Base-by-base conservation (phyloP, 2,797 vertebrate species). In the Cacajao melanocephalus region DNA sequence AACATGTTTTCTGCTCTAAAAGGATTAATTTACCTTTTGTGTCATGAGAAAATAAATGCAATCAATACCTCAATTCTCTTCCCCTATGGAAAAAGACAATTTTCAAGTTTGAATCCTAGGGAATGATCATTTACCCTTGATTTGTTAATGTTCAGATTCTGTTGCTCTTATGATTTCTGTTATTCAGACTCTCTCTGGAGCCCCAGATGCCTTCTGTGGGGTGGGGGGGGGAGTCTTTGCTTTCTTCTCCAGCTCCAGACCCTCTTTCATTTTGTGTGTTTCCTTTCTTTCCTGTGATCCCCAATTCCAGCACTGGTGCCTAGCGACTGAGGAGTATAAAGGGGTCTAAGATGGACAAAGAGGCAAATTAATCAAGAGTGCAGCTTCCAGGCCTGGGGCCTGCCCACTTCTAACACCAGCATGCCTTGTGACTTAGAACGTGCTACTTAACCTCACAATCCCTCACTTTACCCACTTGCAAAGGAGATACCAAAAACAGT, bases 11-110 rank as follows among this genome's bases (percentile, higher is more conserved):
- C 1, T 30, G 44, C 97, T 98, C 97, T 97, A 97, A 98, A 96
- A 95, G 0, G 39, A 97, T 98, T 98, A 61, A 97, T 98, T 98
- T 98, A 94, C 83, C 73, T 95, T 98, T 98, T 97, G 64, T 95
- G 98, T 92, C 94, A 97, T 85, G 89, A 95, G 90, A 96, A 98
- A 98, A 97, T 92, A 97, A 98, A 98, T 97, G 96, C 70, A 85
- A 97, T 94, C 98, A 98, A 97, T 97, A 97, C 86, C 75, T 57
- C 92, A 81, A 55, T 96, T 97, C 92, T 41, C 19, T n/a, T 78
- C 73, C 28, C 86, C 85, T 89, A 72, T 78, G 84, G 48, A 81
- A 26, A 36, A 93, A 57, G 80, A 96, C 76, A 96, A 72, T 58
- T 97, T 93, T 96, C 80, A 48, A 64, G 80, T 0, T 0, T 15